Percentiles rank a stretch among this genome's conserved stretches.
Evolutionary conservation across 2,113 vertebrate species (phyloP).

Genomic region (Leiothrix lutea): DNA sequence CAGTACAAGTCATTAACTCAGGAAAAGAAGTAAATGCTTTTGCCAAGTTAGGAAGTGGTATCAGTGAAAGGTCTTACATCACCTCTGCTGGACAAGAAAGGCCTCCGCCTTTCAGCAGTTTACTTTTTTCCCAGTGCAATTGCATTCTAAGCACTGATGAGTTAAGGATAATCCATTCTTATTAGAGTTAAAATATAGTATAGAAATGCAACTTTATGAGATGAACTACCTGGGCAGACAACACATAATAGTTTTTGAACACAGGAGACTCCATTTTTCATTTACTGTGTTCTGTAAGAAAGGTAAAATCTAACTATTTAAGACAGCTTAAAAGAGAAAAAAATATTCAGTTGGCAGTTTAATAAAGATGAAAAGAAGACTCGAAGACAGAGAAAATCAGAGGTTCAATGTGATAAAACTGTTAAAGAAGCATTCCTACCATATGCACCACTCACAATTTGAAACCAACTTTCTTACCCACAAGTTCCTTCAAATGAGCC

Average conservation of each 20-base stretch:
- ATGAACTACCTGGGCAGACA: neutral
- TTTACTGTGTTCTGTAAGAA: neutral
- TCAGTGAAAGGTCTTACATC: neutral
- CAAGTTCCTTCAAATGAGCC: neutral
- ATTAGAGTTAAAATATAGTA: neutral
- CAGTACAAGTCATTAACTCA: neutral
- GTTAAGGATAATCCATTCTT: neutral
- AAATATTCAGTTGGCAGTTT: neutral
- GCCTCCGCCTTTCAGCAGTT: neutral
- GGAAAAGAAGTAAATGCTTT: neutral
- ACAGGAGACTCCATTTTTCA: neutral
- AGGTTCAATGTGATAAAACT: neutral
- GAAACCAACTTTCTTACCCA: neutral
- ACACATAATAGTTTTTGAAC: neutral
- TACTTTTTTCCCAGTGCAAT: neutral
- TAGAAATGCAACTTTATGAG: neutral
- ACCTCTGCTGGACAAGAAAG: neutral
- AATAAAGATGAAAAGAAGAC: neutral
- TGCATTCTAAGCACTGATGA: neutral
- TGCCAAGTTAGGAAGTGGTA: neutral
- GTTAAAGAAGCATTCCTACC: neutral
- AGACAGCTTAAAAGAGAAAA: neutral
- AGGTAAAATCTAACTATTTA: neutral
- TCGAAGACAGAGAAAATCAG: neutral
- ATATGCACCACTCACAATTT: neutral